Evolutionary conservation across 2,797 vertebrate species (phyloP).

Genomic region (Gambusia yucatana): DNA sequence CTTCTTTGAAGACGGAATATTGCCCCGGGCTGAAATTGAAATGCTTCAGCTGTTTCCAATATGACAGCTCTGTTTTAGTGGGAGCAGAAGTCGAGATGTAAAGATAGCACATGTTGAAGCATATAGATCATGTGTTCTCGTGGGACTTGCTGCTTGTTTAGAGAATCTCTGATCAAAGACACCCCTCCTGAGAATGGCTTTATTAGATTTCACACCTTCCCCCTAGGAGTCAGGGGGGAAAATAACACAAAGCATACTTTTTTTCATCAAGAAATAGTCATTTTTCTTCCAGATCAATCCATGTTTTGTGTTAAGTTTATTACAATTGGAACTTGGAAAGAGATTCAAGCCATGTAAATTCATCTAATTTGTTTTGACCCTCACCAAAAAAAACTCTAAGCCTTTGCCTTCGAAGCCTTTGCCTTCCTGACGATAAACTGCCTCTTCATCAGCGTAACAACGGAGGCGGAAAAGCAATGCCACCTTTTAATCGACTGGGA

Average conservation of each 20-base stretch:
- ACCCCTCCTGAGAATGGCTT: conserved; percentile 79
- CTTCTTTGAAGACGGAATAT: conserved; percentile 63
- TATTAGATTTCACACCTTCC: conserved; percentile 85
- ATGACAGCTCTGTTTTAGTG: conserved; percentile 74
- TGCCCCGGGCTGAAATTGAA: conserved; percentile 78
- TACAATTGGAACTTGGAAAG: conserved; percentile 3
- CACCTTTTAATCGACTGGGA: conserved; percentile 88
- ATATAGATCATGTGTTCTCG: conserved; percentile 74
- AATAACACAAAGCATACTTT: conserved; percentile 80
- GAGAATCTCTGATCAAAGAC: conserved; percentile 84
- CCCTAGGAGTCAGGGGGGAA: conserved; percentile 65
- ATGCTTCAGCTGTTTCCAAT: conserved; percentile 87
- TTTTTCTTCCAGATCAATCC: conserved; percentile 70
- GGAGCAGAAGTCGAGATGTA: conserved; percentile 78
- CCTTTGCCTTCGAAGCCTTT: conserved; percentile 31
- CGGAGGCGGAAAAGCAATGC: conserved; percentile 75
- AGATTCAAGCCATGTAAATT: conserved; percentile 27
- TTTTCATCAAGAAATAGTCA: conserved; percentile 82
- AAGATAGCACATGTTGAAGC: conserved; percentile 78
- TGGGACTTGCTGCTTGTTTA: conserved; percentile 82
- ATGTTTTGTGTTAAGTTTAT: conserved; percentile 57
- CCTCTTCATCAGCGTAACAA: conserved; percentile 75
- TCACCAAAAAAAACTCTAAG: conserved; percentile 6
- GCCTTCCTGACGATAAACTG: conserved; percentile 72
- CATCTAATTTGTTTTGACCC: conserved; percentile 9